Percentiles rank a stretch among this genome's conserved stretches.
phyloP scores from a whole-genome alignment of 2,888 invertebrate genomes.

The Caenorhabditis sp. region DNA sequence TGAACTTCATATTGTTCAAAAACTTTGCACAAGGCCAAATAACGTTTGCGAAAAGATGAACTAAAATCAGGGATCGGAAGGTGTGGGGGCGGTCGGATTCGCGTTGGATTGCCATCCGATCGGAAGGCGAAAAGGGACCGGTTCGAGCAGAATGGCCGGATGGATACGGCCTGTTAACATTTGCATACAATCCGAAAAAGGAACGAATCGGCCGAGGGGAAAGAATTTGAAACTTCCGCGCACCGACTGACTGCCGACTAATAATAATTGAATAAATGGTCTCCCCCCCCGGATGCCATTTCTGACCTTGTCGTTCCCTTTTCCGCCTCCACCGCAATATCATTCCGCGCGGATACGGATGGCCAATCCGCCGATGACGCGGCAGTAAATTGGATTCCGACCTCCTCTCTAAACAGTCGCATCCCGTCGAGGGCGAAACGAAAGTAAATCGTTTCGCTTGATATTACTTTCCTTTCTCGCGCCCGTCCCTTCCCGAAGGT shows the following conservation, averaged over 20 bases:
- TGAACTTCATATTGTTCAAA: too few species aligned
- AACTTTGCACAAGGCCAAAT: too few species aligned
- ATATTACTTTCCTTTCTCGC: constrained; percentile 37
- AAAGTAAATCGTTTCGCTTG: constrained; percentile 45
- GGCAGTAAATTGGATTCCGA: constrained; percentile 35
- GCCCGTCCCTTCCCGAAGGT: constrained; percentile 2
- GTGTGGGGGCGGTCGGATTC: background rate
- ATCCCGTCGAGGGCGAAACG: constrained; percentile 4
- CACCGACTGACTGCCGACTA: background rate
- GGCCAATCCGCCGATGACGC: constrained; percentile 43
- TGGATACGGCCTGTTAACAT: constrained; percentile 53
- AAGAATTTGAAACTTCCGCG: background rate
- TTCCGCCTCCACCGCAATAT: constrained; percentile 26
- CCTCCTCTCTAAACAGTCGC: constrained; percentile 13
- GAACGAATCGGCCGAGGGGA: background rate
- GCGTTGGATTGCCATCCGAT: background rate
- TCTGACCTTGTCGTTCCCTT: constrained; percentile 8
- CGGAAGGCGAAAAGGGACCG: constrained; percentile 30
- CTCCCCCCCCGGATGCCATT: background rate
- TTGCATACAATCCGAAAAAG: constrained; percentile 22
- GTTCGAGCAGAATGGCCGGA: constrained; percentile 35
- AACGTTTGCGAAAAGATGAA: too few species aligned
- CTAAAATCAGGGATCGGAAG: too few species aligned
- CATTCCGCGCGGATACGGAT: constrained; percentile 39
- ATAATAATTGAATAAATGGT: constrained; percentile 24